Conservation (phyloP, 2,888 invertebrate species). For the Xanthorhoe designata region DNA sequence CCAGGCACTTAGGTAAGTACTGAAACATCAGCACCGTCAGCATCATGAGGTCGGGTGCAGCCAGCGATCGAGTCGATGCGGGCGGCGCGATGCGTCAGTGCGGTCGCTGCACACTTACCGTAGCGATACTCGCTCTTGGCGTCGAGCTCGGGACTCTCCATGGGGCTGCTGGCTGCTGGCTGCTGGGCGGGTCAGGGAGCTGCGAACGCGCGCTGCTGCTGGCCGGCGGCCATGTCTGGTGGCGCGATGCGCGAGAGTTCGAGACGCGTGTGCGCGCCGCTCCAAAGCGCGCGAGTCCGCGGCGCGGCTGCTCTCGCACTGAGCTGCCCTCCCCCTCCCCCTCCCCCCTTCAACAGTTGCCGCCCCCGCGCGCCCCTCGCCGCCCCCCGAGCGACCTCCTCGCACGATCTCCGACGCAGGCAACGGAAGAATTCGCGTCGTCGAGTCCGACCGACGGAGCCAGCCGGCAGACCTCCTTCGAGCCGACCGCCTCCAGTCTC, state of each 20-base stretch:
- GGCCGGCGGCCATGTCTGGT: constrained; percentile 43
- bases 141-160: constrained; percentile 58
- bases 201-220: constrained; percentile 45
- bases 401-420: too few species aligned
- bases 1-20: neutral
- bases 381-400: constrained; percentile 7
- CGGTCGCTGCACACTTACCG: constrained; percentile 68
- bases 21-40: neutral
- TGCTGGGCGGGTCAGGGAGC: constrained; percentile 20
- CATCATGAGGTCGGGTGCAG: neutral
- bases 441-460: constrained; percentile 13
- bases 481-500: neutral
- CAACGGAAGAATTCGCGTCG: constrained; percentile 51
- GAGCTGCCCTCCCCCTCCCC: constrained; percentile 34
- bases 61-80: neutral
- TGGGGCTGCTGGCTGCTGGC: constrained; percentile 21
- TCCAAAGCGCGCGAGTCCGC: constrained; percentile 43
- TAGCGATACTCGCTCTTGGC: constrained; percentile 72
- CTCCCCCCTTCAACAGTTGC: too few species aligned
- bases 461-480: constrained; percentile 8
- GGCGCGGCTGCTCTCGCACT: constrained; percentile 36
- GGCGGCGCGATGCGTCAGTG: neutral
- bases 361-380: constrained; percentile 32
- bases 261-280: constrained; percentile 46
- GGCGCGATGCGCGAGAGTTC: constrained; percentile 36